phyloP scores from a whole-genome alignment of 2,888 invertebrate genomes.

The Acrobeloides nanus region DNA sequence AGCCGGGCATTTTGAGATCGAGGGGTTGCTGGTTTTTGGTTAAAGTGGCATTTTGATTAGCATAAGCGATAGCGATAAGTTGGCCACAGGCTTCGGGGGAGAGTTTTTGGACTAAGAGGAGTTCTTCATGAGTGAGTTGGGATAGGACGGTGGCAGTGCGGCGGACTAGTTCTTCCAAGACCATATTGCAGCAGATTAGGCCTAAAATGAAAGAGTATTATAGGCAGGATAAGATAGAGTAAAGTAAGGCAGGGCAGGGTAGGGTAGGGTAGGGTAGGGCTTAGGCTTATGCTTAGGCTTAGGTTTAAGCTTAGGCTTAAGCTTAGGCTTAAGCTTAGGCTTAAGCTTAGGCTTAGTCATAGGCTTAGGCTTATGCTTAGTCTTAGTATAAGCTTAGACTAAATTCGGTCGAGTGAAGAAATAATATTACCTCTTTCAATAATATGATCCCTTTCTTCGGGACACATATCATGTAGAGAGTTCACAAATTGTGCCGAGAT shows the following conservation, averaged over 20 bases:
- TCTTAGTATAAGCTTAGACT: no score
- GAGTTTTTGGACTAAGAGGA: slow-evolving; percentile 81
- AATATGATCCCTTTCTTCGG: slow-evolving; percentile 68
- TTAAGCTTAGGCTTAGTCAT: no score
- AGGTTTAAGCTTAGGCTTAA: no score
- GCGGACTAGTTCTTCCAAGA: slow-evolving; percentile 95
- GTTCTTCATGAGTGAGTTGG: slow-evolving; percentile 95
- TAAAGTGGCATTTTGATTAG: not conserved
- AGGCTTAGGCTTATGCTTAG: no score
- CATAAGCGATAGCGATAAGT: slow-evolving; percentile 19
- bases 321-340: no score
- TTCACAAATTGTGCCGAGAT: slow-evolving; percentile 96
- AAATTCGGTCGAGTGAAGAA: no score
- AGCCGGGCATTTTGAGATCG: slow-evolving; percentile 69
- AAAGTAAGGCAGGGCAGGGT: no score
- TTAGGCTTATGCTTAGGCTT: no score
- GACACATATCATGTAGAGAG: slow-evolving; percentile 93
- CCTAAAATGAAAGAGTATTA: slow-evolving; percentile 66
- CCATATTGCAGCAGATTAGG: slow-evolving; percentile 89
- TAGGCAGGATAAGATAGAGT: no score
- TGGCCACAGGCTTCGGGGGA: slow-evolving; percentile 31
- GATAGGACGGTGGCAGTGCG: slow-evolving; percentile 97
- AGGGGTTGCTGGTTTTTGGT: not conserved
- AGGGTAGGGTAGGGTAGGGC: no score
- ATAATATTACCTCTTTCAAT: slow-evolving; percentile 28